These are phyloP conservation scores for Phrynosoma platyrhinos DNA, from an alignment of 2,113 vertebrate genomes.

Conservation along the genomic window DNA sequence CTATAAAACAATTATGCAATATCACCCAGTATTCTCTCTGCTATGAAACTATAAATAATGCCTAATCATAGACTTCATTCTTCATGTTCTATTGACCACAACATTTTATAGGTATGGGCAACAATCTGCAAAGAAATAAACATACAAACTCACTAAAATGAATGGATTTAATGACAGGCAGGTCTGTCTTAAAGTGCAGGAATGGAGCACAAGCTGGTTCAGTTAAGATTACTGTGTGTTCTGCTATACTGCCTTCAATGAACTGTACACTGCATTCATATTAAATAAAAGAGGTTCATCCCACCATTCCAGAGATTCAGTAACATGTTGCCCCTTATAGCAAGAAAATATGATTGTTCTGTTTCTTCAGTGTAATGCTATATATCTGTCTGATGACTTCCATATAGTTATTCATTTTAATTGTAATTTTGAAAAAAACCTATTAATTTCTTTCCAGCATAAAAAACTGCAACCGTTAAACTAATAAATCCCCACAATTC, in stretches of 20 bases:
- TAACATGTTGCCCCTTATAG: neutral
- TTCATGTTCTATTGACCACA: neutral
- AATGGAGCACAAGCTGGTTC: neutral
- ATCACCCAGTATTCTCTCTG: neutral
- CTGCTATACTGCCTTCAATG: neutral
- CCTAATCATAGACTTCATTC: neutral
- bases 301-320: neutral
- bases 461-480: neutral
- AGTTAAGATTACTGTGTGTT: neutral
- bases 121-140: neutral
- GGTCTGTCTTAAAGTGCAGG: neutral
- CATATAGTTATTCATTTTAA: neutral
- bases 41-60: slow-evolving; percentile 2
- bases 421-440: neutral
- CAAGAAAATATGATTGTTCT: neutral
- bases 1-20: slow-evolving; percentile 7
- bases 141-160: neutral
- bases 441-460: neutral
- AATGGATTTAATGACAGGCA: neutral
- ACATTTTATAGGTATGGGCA: neutral
- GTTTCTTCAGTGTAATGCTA: neutral
- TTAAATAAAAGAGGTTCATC: neutral
- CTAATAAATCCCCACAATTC: neutral
- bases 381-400: neutral
- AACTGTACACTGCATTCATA: neutral